Evolutionary conservation across 2,113 vertebrate genomes (phyloP), one percentile per base, ranked within the genome.

Genomic region (Daubentonia madagascariensis): DNA sequence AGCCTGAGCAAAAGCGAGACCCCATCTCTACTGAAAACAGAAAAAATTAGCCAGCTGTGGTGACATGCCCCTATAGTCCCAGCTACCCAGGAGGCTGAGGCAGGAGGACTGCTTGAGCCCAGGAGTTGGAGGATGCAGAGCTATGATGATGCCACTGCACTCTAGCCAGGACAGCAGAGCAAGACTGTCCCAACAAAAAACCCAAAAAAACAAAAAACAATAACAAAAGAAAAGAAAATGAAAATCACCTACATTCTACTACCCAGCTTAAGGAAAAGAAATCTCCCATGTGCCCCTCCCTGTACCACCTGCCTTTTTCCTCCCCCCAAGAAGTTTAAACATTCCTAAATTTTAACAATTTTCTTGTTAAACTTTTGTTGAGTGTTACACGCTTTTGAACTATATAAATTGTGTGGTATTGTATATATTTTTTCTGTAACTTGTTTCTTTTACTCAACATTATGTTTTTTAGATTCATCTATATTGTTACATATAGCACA

Each of bases 331-430:
- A 9, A 3, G 23, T 43, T 76, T 14, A 50, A 59, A 48, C 3
- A 35, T 25, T 75, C 30, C n/a, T 94, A 75, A 94, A 81, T 52
- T 68, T 76, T 81, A 96, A 88, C 35, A 68, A 88, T 68, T 87
- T 94, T 72, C 70, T 86, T 81, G 10, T 67, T 75, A 43, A 76
- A 72, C 17, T 76, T 68, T 28, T 73, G n/a, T 76, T 88, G 59
- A 89, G 65, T 22, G 14, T 76, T 48, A 90, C 0, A 90, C 45
- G 28, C 20, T 91, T 43, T 88, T 9, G 45, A 65, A 67, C 16
- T 57, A 5, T 37, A 63, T 73, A 87, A 90, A 87, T 1, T 50
- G 20, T 59, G 14, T 13, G 37, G 40, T 43, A 30, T 4, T 45
- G 1, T 17, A 20, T 35, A n/a, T 83, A 52, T 63, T 76, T 93